Percentiles rank a stretch among this genome's conserved stretches.
These are phyloP conservation scores for Epinephelus coioides DNA, from an alignment of 2,797 vertebrate genomes.

Conservation along the genomic window DNA sequence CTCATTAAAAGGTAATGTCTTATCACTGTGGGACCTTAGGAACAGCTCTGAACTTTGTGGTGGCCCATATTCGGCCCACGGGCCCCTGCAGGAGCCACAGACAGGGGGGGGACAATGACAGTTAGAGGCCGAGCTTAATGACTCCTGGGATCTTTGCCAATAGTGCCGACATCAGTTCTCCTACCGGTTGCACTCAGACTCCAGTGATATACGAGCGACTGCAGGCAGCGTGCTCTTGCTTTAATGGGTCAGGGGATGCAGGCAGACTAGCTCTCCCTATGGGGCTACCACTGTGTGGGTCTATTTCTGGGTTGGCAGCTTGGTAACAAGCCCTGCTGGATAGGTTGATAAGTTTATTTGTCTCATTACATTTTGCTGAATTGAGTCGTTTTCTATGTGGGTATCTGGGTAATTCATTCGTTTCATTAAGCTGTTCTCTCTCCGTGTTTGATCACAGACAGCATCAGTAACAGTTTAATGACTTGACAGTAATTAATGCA, in stretches of 20 bases:
- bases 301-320: conserved; percentile 17
- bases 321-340: conserved; percentile 23
- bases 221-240: conserved; percentile 21
- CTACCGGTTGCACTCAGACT: conserved; percentile 26
- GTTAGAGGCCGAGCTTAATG: conserved; percentile 46
- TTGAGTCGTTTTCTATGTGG: conserved; percentile 4
- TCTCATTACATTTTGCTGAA: conserved; percentile 28
- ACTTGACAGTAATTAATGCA: conserved; percentile 34
- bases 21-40: conserved; percentile 17
- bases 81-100: conserved; percentile 7
- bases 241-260: conserved; percentile 43
- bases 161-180: not conserved
- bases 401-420: not conserved
- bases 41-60: conserved; percentile 9
- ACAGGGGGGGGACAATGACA: conserved; percentile 44
- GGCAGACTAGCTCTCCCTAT: conserved; percentile 14
- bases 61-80: conserved; percentile 4
- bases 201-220: conserved; percentile 43
- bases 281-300: not conserved
- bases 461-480: conserved; percentile 8
- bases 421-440: conserved; percentile 22
- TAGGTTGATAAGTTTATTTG: conserved; percentile 3
- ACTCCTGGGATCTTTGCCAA: conserved; percentile 55
- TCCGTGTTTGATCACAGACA: conserved; percentile 3
- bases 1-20: conserved; percentile 43